Evolutionary conservation across 2,888 invertebrate genomes (phyloP).

Genomic region (Scaptodrosophila latifasciaeformis): DNA sequence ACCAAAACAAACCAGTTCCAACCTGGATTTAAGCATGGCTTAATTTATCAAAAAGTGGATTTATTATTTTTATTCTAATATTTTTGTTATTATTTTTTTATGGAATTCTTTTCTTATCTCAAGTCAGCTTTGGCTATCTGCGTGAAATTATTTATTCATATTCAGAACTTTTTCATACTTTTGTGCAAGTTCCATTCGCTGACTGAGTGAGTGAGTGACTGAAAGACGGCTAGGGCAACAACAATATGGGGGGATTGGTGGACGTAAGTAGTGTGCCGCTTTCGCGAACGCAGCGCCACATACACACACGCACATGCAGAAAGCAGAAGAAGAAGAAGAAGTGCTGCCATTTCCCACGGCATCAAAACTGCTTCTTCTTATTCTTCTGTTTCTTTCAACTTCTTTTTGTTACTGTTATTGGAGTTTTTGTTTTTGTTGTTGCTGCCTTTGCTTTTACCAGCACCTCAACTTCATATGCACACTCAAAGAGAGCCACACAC

Average conservation of each 20-base stretch:
- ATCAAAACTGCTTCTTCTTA: slow-evolving; percentile 52
- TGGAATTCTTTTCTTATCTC: slow-evolving; percentile 27
- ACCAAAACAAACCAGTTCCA: no score
- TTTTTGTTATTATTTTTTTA: slow-evolving; percentile 1
- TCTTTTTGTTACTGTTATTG: no score
- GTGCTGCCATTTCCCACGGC: slow-evolving; percentile 60
- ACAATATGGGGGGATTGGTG: not conserved
- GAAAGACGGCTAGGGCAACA: slow-evolving; percentile 21
- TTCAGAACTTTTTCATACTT: slow-evolving; percentile 57
- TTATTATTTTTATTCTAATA: slow-evolving; percentile 3
- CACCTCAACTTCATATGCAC: no score
- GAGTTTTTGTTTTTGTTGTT: slow-evolving; percentile 20
- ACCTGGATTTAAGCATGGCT: no score
- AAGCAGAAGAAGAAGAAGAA: no score
- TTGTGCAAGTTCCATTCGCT: slow-evolving; percentile 45
- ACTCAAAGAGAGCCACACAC: no score
- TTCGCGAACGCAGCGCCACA: slow-evolving; percentile 31
- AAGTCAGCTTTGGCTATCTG: slow-evolving; percentile 63
- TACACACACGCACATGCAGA: no score
- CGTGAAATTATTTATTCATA: slow-evolving; percentile 69
- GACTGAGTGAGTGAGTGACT: slow-evolving; percentile 25
- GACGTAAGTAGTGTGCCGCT: slow-evolving; percentile 45
- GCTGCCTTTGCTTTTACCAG: slow-evolving; percentile 1
- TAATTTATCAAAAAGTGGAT: no score
- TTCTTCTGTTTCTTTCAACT: no score